Conservation (phyloP, 2,888 invertebrate genomes). For the Galeopsomyia nigrocyanea region DNA sequence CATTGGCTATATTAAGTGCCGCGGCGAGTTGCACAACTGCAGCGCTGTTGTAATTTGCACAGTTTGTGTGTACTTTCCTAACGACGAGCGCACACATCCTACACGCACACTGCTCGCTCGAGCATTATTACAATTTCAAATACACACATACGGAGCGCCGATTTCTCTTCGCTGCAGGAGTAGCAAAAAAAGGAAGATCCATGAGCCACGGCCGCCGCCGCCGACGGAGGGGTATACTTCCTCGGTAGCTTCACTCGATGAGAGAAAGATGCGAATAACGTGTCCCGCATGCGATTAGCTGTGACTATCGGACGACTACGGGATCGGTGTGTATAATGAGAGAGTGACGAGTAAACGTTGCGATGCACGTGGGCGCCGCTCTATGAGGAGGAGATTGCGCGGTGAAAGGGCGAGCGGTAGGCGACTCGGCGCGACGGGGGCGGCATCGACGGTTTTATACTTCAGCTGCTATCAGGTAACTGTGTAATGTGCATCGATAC, state of each 20-base stretch:
- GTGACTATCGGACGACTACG: constrained; percentile 55
- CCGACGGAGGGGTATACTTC: neutral
- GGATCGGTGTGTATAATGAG: neutral
- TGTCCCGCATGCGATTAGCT: constrained; percentile 51
- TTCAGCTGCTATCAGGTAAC: constrained; percentile 2
- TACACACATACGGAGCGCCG: neutral
- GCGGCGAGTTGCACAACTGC: constrained; percentile 26
- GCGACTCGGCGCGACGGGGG: constrained; percentile 19
- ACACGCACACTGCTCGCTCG: constrained; percentile 14
- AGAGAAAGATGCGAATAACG: constrained; percentile 51
- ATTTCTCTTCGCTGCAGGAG: constrained; percentile 5
- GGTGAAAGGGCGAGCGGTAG: constrained; percentile 43
- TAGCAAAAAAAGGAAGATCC: too few relatives aligned
- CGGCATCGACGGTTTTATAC: neutral
- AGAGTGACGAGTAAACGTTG: constrained; percentile 14
- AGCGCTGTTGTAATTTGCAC: constrained; percentile 38
- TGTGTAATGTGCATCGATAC: too few relatives aligned
- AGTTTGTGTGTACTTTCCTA: constrained; percentile 21
- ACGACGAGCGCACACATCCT: constrained; percentile 8
- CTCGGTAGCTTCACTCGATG: neutral
- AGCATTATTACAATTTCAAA: constrained; percentile 29
- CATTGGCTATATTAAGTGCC: constrained; percentile 22
- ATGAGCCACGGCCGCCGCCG: neutral
- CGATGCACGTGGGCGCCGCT: constrained; percentile 38
- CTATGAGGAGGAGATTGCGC: constrained; percentile 33